Percentiles rank a stretch among this genome's conserved stretches.
phyloP scores from a whole-genome alignment of 2,113 vertebrate genomes.

The Trogon surrucura region DNA sequence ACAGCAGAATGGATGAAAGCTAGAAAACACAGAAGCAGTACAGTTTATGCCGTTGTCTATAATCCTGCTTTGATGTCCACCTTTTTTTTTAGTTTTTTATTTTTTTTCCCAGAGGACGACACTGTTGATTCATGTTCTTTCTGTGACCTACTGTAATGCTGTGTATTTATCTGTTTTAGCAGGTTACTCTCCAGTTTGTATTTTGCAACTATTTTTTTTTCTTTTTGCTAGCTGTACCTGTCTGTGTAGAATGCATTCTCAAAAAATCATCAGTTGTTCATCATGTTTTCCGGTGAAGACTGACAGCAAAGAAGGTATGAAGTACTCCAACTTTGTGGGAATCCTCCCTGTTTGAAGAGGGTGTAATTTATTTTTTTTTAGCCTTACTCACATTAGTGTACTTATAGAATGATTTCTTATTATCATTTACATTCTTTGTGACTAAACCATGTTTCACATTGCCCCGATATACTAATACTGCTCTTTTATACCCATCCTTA shows the following conservation, averaged over 20 bases:
- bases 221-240: background rate
- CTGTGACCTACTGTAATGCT: background rate
- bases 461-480: fast-evolving
- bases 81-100: background rate
- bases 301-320: background rate
- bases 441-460: background rate
- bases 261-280: background rate
- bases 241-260: background rate
- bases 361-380: background rate
- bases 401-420: background rate
- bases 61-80: background rate
- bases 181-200: background rate
- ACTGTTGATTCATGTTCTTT: background rate
- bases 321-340: background rate
- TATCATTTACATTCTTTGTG: background rate
- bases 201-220: background rate
- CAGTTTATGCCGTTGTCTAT: background rate
- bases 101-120: background rate
- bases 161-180: background rate
- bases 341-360: background rate
- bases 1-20: background rate
- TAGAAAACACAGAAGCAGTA: background rate
- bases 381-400: fast-evolving
- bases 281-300: background rate
- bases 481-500: background rate